These are phyloP conservation scores for Dryococelus australis DNA, from an alignment of 2,888 invertebrate species.

Conservation along the genomic window DNA sequence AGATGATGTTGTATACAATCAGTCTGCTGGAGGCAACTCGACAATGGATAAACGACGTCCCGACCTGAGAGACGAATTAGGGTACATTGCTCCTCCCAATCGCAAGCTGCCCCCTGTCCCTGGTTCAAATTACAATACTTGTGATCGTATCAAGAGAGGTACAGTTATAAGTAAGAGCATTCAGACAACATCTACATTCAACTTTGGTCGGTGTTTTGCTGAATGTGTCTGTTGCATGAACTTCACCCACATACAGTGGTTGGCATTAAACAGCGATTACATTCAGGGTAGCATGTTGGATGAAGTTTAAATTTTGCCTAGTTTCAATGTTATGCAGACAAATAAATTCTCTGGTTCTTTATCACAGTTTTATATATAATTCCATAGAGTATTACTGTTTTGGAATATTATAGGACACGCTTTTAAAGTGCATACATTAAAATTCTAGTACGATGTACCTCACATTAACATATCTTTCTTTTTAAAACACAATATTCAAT, in stretches of 20 bases:
- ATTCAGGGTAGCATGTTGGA: neutral
- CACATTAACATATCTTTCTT: too few species aligned
- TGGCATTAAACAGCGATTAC: neutral
- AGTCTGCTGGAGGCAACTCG: constrained; percentile 71
- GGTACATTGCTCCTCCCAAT: constrained; percentile 93
- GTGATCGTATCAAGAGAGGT: constrained; percentile 93
- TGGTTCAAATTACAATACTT: constrained; percentile 92
- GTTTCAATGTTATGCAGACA: too few species aligned
- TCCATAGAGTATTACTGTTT: too few species aligned
- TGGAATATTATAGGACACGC: too few species aligned
- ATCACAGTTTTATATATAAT: too few species aligned
- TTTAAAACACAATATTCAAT: too few species aligned
- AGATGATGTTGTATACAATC: constrained; percentile 93
- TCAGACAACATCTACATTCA: constrained; percentile 25
- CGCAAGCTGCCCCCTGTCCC: constrained; percentile 91
- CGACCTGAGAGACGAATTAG: constrained; percentile 85
- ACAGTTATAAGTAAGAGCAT: constrained; percentile 84
- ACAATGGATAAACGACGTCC: constrained; percentile 86
- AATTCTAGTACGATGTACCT: too few species aligned
- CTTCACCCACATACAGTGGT: neutral
- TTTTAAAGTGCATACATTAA: too few species aligned
- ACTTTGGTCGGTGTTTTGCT: constrained; percentile 17
- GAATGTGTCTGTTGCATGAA: neutral
- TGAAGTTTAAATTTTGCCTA: too few species aligned
- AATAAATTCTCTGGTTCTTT: too few species aligned